Evolutionary conservation across 2,888 invertebrate genomes (phyloP), one percentile per base, ranked within the genome.

Genomic region (Clunio marinus): DNA sequence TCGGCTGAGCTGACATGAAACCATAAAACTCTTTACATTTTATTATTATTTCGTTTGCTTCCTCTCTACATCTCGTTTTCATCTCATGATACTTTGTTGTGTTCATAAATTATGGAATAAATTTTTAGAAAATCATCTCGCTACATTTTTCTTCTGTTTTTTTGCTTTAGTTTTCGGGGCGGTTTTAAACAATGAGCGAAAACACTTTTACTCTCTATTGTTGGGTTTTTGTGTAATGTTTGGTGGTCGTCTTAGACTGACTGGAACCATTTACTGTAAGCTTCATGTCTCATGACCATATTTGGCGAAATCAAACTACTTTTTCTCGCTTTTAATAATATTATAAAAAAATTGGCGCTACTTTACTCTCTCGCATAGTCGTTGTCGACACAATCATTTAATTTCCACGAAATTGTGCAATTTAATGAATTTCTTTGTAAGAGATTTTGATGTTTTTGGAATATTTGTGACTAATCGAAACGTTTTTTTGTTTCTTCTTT

Each of bases 361-460:
- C 59, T 15, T 10, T 55, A 22, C 45, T 63, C 63, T 45, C 63
- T 25, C 63, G 45, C 63, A 5, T 62, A 37, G 35, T n/a, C n/a
- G n/a, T n/a, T n/a, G n/a, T n/a, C n/a, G n/a, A n/a, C n/a, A n/a
- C n/a, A 41, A 62, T 62, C 41, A 37, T 62, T 62, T 35, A 62
- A 35, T 41, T 41, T 63, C 20, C 63, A 63, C 17, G 63, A 63
- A 45, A 60, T 63, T 63, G 63, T 63, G 41, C 22, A 63, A 63
- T 45, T 41, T 15, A 17, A 17, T 17, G 17, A 5, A 10, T 17
- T 51, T 2, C 17, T 8, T 15, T 32, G 8, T 17, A 17, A 51
- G 22, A 51, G 8, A 20, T 51, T 4, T 10, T 4, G 10, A 4
- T 32, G 32, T 7, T 7, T 32, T 32, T 32, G 32, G 32, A n/a